Percentiles rank a stretch among this genome's conserved stretches.
Evolutionary conservation across 2,113 vertebrate species (phyloP).

Genomic region (Zosterops hypoxanthus): DNA sequence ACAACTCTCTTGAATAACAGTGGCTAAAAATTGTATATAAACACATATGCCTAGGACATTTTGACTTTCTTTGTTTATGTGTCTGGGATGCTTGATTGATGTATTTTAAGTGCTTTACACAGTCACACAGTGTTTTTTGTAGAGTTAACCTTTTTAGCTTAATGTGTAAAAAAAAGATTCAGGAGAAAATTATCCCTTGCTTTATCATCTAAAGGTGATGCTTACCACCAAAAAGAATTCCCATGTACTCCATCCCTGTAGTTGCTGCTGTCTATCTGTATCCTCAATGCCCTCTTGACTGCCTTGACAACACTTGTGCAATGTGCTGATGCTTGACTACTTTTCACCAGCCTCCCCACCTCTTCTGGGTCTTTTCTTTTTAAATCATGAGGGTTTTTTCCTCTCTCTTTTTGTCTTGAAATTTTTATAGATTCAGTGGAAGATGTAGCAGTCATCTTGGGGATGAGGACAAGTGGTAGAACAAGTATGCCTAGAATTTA

Average conservation of each 20-base stretch:
- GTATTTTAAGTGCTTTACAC: background rate
- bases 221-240: background rate
- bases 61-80: background rate
- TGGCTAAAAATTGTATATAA: background rate
- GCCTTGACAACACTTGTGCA: accelerated
- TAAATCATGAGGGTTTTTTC: background rate
- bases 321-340: background rate
- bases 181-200: background rate
- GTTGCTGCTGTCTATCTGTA: background rate
- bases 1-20: background rate
- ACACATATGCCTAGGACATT: background rate
- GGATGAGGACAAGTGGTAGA: background rate
- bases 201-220: background rate
- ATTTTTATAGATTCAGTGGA: background rate
- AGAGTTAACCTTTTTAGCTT: background rate
- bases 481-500: background rate
- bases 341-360: background rate
- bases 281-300: background rate
- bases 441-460: background rate
- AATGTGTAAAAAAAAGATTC: background rate
- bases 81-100: background rate
- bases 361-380: background rate
- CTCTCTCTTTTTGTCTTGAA: background rate
- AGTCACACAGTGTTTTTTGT: background rate
- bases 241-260: background rate